A percentile compares a stretch with the other conserved stretches of the same genome.
These are phyloP conservation scores for Melipona beecheii DNA, from an alignment of 2,888 invertebrate genomes.

Conservation along the genomic window DNA sequence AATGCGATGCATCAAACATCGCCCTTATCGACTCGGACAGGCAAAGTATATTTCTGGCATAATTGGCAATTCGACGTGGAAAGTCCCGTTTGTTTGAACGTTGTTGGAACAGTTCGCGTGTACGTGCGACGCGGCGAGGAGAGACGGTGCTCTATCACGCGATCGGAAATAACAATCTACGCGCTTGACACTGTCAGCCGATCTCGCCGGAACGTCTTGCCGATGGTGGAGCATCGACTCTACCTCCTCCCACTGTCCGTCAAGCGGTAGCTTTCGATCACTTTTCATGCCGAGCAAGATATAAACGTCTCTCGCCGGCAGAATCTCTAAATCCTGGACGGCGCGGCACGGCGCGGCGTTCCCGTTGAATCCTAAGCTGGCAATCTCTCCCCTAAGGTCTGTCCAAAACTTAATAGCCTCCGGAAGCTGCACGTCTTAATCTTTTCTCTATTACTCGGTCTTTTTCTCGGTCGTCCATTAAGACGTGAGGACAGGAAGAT, in stretches of 20 bases:
- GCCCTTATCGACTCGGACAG: not conserved
- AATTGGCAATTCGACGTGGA: not conserved
- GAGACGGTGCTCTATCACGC: constrained; percentile 69
- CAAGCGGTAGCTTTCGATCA: constrained; percentile 39
- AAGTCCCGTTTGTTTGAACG: not conserved
- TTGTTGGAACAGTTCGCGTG: constrained; percentile 47
- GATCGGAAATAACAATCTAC: constrained; percentile 53
- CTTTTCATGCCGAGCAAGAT: constrained; percentile 32
- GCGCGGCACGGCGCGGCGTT: not conserved
- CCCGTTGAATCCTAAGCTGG: constrained; percentile 28
- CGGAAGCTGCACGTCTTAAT: constrained; percentile 65
- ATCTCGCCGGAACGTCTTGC: constrained; percentile 34
- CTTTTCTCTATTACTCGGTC: constrained; percentile 65
- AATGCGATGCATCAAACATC: too few relatives aligned
- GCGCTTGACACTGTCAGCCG: constrained; percentile 53
- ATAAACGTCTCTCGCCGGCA: constrained; percentile 34
- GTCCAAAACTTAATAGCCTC: constrained; percentile 68
- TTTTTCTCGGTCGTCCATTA: constrained; percentile 66
- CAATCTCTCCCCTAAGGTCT: constrained; percentile 14
- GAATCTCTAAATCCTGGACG: constrained; percentile 49
- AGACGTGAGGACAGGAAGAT: constrained; percentile 33
- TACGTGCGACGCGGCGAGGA: constrained; percentile 18
- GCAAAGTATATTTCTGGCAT: not conserved
- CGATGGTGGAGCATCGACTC: constrained; percentile 25
- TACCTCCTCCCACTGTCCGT: constrained; percentile 3